These are phyloP conservation scores for Eilema depressum DNA, from an alignment of 2,888 invertebrate genomes.

Conservation along the genomic window DNA sequence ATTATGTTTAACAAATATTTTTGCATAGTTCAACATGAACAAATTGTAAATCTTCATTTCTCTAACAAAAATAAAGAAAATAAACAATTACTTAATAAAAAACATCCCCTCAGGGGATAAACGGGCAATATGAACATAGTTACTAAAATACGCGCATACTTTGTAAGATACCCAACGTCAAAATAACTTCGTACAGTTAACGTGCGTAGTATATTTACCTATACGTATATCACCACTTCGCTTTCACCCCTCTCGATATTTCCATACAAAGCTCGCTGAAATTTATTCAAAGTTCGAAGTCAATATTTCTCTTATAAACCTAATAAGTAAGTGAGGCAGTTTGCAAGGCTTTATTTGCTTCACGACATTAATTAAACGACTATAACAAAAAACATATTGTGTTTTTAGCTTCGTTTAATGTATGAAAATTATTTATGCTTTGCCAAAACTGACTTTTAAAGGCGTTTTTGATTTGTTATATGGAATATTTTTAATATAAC, in stretches of 20 bases:
- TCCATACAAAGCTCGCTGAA: constrained; percentile 16
- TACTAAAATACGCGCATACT: neutral
- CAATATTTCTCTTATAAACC: constrained; percentile 36
- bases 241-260: neutral
- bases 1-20: no score
- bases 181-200: neutral
- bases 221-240: neutral
- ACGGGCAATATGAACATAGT: neutral
- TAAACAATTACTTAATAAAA: neutral
- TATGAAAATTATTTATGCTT: neutral
- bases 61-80: neutral
- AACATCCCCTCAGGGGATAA: neutral
- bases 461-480: no score
- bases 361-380: constrained; percentile 38
- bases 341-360: constrained; percentile 34
- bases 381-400: neutral
- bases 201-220: neutral
- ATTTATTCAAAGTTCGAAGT: constrained; percentile 29
- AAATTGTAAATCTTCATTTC: no score
- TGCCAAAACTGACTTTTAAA: neutral
- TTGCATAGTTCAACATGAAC: no score
- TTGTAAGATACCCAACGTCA: neutral
- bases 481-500: no score
- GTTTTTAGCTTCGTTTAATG: neutral
- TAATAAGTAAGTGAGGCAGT: constrained; percentile 37